Evolutionary conservation across 1,140 invertebrate species (phyloP), one percentile per base, ranked within the genome.

Genomic region (Cydia pomonella): DNA sequence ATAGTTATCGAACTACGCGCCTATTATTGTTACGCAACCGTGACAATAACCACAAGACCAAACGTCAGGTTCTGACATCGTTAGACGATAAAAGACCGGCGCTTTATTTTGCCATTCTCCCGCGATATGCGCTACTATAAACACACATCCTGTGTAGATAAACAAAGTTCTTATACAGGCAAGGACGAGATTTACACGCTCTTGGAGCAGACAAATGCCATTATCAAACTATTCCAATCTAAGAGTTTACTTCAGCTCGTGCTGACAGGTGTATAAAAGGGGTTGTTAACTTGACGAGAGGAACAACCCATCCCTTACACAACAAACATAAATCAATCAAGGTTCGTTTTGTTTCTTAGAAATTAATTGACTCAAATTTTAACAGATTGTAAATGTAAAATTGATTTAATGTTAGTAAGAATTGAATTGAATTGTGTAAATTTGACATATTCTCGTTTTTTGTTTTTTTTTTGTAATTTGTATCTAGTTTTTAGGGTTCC

Each of bases 251-350:
- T n/a, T 18, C 3, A 47, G 44, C 21, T 59, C 53, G 53, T 23
- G n/a, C 18, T 23, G 21, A 59, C 53, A 59, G 21, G 53, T 59
- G 53, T 59, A 59, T 59, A 59, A 21, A 50, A 59, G 50, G 50
- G 50, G 18, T 50, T 6, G 16, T 21, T 21, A 21, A 59, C 50
- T 59, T 59, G 50, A 59, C 16, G 50, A 59, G 18, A 59, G 50
- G 50, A 18, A 50, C 47, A 16, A 4, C 50, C 18, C 50, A 16
- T 59, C 50, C 47, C 50, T 59, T 59, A 59, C 5, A 59, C 5
- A n/a, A 21, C 6, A 21, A 53, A 53, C 50, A 9, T 18, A 59
- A 59, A 59, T 9, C 50, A 59, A 59, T 59, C 10, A n/a, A 21
- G 18, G n/a, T 7, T 59, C 6, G 18, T 21, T 23, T 21, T 59